Percentiles rank a stretch among this genome's conserved stretches.
These are phyloP conservation scores for Syngnathus acus DNA, from an alignment of 2,797 vertebrate genomes.

Conservation along the genomic window DNA sequence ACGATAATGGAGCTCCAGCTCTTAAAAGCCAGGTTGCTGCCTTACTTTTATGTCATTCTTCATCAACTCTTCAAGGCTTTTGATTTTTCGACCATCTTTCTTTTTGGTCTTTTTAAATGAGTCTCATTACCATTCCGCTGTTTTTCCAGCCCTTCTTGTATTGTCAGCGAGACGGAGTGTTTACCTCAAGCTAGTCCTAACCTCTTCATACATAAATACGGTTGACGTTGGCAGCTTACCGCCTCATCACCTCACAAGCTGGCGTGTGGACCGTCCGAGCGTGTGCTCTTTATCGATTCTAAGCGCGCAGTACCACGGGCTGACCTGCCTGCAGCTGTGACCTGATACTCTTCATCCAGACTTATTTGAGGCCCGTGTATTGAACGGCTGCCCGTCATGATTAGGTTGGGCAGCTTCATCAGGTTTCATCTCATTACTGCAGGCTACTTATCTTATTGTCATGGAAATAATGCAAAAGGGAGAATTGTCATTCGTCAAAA, in stretches of 20 bases:
- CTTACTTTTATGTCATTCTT: neutral
- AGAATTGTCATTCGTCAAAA: too few relatives aligned
- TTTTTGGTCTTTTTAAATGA: slow-evolving; percentile 18
- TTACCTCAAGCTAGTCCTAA: slow-evolving; percentile 52
- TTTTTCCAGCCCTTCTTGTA: slow-evolving; percentile 55
- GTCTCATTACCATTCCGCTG: slow-evolving; percentile 32
- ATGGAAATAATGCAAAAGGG: neutral
- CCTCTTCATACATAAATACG: slow-evolving; percentile 59
- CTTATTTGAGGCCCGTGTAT: slow-evolving; percentile 25
- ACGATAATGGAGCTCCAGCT: slow-evolving; percentile 21
- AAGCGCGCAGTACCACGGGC: slow-evolving; percentile 40
- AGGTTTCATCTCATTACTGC: slow-evolving; percentile 14
- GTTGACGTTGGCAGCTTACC: slow-evolving; percentile 48
- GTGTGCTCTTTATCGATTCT: slow-evolving; percentile 54
- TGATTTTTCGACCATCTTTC: neutral
- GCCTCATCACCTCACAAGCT: slow-evolving; percentile 33
- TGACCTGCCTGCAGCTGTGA: slow-evolving; percentile 44
- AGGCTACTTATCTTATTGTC: neutral
- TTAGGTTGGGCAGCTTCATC: slow-evolving; percentile 19
- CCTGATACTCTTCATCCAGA: slow-evolving; percentile 54
- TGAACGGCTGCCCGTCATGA: slow-evolving; percentile 10
- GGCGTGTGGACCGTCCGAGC: slow-evolving; percentile 32
- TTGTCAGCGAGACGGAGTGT: slow-evolving; percentile 50
- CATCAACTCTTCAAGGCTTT: neutral
- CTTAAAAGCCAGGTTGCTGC: slow-evolving; percentile 3